phyloP scores from a whole-genome alignment of 2,797 vertebrate species.

The Neoniphon sammara region DNA sequence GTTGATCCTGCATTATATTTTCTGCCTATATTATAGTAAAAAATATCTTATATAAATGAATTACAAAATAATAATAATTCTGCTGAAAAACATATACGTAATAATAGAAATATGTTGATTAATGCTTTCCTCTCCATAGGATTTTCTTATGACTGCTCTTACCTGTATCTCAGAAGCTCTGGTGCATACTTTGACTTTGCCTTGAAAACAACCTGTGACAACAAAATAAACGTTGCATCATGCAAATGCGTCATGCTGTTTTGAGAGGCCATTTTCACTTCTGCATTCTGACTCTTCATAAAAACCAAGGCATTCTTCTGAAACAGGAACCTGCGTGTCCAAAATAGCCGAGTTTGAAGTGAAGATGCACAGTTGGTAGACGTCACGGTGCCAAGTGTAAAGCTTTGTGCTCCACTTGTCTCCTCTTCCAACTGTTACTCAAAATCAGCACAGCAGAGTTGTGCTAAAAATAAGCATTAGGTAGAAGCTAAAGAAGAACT shows the following conservation, averaged over 20 bases:
- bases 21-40: no score
- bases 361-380: background rate
- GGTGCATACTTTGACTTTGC: conserved; percentile 96
- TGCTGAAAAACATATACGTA: no score
- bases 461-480: conserved; percentile 60
- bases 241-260: conserved; percentile 35
- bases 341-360: background rate
- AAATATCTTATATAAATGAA: no score
- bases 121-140: background rate
- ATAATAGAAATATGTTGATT: no score
- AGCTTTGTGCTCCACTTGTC: background rate
- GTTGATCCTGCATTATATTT: no score
- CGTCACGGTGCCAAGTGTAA: background rate
- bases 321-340: conserved; percentile 60
- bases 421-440: conserved; percentile 24
- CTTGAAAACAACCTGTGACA: conserved; percentile 93
- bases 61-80: no score
- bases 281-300: conserved; percentile 34
- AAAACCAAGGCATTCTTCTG: background rate
- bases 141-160: conserved; percentile 45
- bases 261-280: conserved; percentile 64
- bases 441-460: conserved; percentile 49
- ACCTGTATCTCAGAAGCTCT: conserved; percentile 94
- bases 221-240: conserved; percentile 6
- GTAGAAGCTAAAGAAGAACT: conserved; percentile 25